Base-by-base conservation (phyloP, 2,888 invertebrate species). In the Drosophila diplacantha region DNA sequence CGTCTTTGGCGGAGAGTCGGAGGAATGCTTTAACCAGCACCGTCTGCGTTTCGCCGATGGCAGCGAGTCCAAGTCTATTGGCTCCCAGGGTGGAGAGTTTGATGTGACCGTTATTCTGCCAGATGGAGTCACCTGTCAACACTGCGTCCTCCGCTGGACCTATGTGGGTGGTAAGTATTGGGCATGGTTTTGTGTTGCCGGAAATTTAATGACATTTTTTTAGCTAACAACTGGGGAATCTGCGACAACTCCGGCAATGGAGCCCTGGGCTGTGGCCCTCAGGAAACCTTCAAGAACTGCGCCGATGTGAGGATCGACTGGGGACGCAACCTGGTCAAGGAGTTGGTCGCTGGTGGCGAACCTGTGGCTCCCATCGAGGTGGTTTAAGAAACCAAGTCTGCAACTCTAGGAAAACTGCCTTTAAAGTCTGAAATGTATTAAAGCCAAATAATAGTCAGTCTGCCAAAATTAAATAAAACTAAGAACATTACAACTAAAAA, bases 81-180 rank as follows among this genome's bases (percentile, higher is more conserved):
- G 84, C 14, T 53, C 39, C 5, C 35, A 67, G 20, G 7, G 34
- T 0, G 88, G 85, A 1, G 79, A 80, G 49, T 86, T 86, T 44
- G 77, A 81, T 41, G 74, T 86, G n/a, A 71, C 71, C 2, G 64
- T 87, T 6, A 34, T 76, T 18, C 83, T 91, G 12, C 91, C 91
- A 0, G 24, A 74, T 3, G 85, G 83, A 3, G 50, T 91, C 16
- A 87, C 77, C n/a, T 91, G 91, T 74, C 69, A 88, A 0, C 90
- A 90, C 41, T 91, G 91, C 73, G 90, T 91, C 0, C 75, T 92
- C 3, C 89, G 91, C 57, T 91, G 91, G 91, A 89, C 89, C 34
- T 91, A 90, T 69, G 79, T 80, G 2, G 86, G 88, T 18, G 91
- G 90, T 85, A 46, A 56, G 63, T 55, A 8, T 7, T 24, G 2